Evolutionary conservation across 92 coral and sea anemone genomes (phyloP), one percentile per base, ranked within the genome.

Genomic region (Epizoanthus scotinus): DNA sequence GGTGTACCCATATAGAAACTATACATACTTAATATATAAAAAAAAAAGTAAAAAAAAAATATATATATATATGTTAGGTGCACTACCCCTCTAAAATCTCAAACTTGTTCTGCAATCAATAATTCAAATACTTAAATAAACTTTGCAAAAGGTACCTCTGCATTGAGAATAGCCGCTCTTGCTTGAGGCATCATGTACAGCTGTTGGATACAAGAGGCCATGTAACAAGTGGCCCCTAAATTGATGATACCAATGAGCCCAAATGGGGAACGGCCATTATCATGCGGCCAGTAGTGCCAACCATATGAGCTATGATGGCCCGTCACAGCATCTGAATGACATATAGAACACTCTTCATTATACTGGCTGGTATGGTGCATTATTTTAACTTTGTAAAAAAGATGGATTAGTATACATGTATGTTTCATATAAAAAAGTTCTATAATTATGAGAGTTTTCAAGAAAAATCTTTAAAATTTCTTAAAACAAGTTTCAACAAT

Each of bases 211-310:
- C 99, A 96, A 1, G 99, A 96, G 26, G 99, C 99, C 99, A 96
- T 96, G 86, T 96, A 96, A 62, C 99, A 96, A 2, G 99, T 96
- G 58, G 99, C 99, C 22, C 99, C 99, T 54, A 96, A 85, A 77
- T 96, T 96, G 73, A 96, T 93, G 84, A 96, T 93, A 55, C 99
- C 99, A 28, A 94, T 94, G 24, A 96, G 90, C 47, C 99, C 99
- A 89, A 94, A 96, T 10, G 91, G 90, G 21, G 99, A 89, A 3
- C 98, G 95, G 27, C 97, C 97, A 84, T 93, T 96, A 80, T 96
- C 99, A 75, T 96, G 96, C 6, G 99, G 99, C 99, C 99, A 96
- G 87, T 96, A 96, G 83, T 96, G 96, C 99, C 99, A 96, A 66
- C 98, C 98, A 34, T 96, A 96, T 5, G 97, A 90, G 24, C 91